Percentiles rank a stretch among this genome's conserved stretches.
These are phyloP conservation scores for Leuciscus idus DNA, from an alignment of 2,113 vertebrate genomes.

Conservation along the genomic window DNA sequence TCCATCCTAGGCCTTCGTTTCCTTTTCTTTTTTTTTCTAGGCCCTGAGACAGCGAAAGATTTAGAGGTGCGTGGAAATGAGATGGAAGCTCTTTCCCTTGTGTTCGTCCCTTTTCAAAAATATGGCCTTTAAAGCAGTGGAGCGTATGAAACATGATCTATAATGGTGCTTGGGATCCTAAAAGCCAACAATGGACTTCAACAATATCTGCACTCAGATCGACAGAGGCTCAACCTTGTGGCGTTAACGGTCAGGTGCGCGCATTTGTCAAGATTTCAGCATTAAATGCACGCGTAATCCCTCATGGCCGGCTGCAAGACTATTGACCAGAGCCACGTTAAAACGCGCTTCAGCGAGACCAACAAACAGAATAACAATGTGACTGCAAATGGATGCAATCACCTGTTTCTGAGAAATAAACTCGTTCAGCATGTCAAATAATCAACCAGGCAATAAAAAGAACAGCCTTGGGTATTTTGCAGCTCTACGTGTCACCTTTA, in stretches of 20 bases:
- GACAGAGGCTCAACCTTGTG: constrained; percentile 20
- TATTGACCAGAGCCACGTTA: not conserved
- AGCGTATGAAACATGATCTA: constrained; percentile 73
- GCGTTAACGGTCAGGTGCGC: constrained; percentile 19
- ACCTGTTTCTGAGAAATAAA: constrained; percentile 29
- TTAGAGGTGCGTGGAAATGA: constrained; percentile 72
- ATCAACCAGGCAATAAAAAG: constrained; percentile 29
- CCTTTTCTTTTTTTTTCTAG: constrained; percentile 28
- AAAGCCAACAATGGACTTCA: constrained; percentile 63
- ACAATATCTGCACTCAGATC: constrained; percentile 48
- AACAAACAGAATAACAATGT: constrained; percentile 17
- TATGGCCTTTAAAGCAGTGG: constrained; percentile 66
- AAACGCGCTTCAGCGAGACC: not conserved
- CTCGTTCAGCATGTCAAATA: constrained; percentile 30
- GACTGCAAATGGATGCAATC: constrained; percentile 5
- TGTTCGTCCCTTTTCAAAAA: constrained; percentile 70
- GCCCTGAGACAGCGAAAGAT: constrained; percentile 69
- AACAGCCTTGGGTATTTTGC: not conserved
- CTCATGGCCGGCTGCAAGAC: not conserved
- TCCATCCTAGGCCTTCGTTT: not conserved
- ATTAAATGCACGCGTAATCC: constrained; percentile 50
- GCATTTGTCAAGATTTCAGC: constrained; percentile 50
- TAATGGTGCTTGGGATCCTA: constrained; percentile 62
- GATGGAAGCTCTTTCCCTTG: constrained; percentile 67
- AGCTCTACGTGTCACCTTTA: constrained; percentile 13